phyloP scores from a whole-genome alignment of 2,888 invertebrate genomes.

The Agrotis ipsilon region DNA sequence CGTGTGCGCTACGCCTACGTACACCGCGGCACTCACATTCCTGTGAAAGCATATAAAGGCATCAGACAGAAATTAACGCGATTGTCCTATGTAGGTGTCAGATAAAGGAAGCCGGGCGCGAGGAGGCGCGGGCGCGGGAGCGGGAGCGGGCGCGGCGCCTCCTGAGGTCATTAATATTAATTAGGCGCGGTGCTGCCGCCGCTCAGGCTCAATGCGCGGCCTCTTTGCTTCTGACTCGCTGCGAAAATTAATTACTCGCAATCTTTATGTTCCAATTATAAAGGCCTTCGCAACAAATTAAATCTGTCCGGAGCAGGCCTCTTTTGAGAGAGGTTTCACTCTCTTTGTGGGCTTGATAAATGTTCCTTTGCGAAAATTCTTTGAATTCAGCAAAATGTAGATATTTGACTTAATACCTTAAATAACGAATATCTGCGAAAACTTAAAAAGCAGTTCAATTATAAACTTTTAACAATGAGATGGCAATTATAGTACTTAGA shows the following conservation, averaged over 20 bases:
- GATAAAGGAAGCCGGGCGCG: conserved; percentile 78
- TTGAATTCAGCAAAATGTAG: conserved; percentile 86
- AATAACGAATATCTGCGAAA: conserved; percentile 83
- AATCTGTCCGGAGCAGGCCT: conserved; percentile 91
- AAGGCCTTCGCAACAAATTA: conserved; percentile 91
- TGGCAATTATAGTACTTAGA: conserved; percentile 75
- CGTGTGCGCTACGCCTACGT: conserved; percentile 46
- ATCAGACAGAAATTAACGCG: conserved; percentile 69
- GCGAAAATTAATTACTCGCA: conserved; percentile 91
- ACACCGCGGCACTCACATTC: conserved; percentile 41
- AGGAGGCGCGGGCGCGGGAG: conserved; percentile 61
- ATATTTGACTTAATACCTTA: conserved; percentile 84
- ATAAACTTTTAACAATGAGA: conserved; percentile 77
- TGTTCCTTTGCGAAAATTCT: conserved; percentile 88
- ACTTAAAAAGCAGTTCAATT: conserved; percentile 75
- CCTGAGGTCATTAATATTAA: conserved; percentile 90
- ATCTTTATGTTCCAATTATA: conserved; percentile 92
- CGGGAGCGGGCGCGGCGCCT: conserved; percentile 80
- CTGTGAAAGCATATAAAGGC: conserved; percentile 68
- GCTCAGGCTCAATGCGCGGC: conserved; percentile 85
- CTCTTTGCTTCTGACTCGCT: conserved; percentile 90
- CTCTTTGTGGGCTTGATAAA: conserved; percentile 91
- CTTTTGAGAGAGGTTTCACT: conserved; percentile 91
- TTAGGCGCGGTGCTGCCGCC: conserved; percentile 86
- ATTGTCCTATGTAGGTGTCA: conserved; percentile 74